phyloP scores from a whole-genome alignment of 2,113 vertebrate species.

The Alaudala cheleensis region DNA sequence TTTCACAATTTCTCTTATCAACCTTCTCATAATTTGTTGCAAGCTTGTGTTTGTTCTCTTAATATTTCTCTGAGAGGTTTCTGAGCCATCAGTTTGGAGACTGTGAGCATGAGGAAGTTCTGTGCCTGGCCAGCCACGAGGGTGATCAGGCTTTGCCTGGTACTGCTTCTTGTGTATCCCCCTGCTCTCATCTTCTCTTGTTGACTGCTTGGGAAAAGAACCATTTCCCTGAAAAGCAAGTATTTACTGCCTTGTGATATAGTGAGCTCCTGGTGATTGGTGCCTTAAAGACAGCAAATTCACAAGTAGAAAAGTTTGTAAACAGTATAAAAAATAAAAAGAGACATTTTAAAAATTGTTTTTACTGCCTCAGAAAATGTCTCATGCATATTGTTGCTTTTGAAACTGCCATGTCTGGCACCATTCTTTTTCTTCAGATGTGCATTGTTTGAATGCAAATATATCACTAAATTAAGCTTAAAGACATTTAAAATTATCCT shows the following conservation, averaged over 20 bases:
- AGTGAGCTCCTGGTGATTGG: neutral
- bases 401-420: neutral
- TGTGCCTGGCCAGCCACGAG: neutral
- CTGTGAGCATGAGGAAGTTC: neutral
- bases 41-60: neutral
- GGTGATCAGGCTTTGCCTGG: neutral
- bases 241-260: fast-evolving
- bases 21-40: neutral
- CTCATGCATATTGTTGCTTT: neutral
- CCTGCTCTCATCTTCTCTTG: neutral
- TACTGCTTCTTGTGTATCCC: neutral
- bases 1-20: neutral
- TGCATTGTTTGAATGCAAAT: neutral
- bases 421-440: neutral
- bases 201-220: neutral
- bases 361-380: neutral
- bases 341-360: neutral
- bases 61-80: neutral
- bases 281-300: neutral
- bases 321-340: neutral
- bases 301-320: neutral
- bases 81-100: neutral
- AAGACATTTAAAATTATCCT: neutral
- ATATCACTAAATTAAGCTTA: neutral
- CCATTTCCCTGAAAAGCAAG: neutral